phyloP scores from a whole-genome alignment of 1,140 invertebrate genomes.

The Psix sp. region DNA sequence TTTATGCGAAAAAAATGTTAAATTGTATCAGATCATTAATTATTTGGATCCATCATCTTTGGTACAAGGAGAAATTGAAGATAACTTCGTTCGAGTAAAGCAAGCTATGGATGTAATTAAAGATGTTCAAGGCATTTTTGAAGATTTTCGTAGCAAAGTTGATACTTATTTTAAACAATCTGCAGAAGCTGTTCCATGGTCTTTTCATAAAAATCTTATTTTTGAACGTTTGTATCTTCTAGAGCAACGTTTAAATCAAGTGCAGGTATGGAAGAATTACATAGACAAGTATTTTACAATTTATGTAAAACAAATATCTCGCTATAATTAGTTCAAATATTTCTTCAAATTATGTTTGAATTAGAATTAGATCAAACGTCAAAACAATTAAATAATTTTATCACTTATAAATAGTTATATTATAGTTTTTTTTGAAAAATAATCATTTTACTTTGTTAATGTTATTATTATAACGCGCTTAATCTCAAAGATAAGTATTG shows the following conservation, averaged over 20 bases:
- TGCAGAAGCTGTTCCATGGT: conserved; percentile 78
- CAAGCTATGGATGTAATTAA: conserved; percentile 58
- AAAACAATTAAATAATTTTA: too few relatives aligned
- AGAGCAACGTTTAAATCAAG: conserved; percentile 76
- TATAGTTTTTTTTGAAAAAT: too few relatives aligned
- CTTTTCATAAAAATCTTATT: conserved; percentile 81
- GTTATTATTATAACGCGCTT: too few relatives aligned
- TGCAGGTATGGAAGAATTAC: too few relatives aligned
- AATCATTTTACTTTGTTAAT: too few relatives aligned
- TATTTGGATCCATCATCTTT: conserved; percentile 76
- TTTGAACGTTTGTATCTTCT: conserved; percentile 80
- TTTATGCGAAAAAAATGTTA: conserved; percentile 1
- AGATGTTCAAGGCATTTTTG: conserved; percentile 69
- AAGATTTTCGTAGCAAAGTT: conserved; percentile 77
- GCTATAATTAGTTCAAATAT: too few relatives aligned
- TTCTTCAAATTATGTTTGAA: too few relatives aligned
- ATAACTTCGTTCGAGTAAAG: conserved; percentile 69
- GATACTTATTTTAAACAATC: conserved; percentile 78
- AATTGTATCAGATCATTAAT: conserved; percentile 52
- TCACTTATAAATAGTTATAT: too few relatives aligned
- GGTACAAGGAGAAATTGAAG: conserved; percentile 81
- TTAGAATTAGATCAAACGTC: too few relatives aligned
- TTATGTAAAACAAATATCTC: too few relatives aligned
- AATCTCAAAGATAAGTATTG: too few relatives aligned
- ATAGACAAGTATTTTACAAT: too few relatives aligned